phyloP scores from a whole-genome alignment of 2,888 invertebrate species.

The Phorcus lineatus region DNA sequence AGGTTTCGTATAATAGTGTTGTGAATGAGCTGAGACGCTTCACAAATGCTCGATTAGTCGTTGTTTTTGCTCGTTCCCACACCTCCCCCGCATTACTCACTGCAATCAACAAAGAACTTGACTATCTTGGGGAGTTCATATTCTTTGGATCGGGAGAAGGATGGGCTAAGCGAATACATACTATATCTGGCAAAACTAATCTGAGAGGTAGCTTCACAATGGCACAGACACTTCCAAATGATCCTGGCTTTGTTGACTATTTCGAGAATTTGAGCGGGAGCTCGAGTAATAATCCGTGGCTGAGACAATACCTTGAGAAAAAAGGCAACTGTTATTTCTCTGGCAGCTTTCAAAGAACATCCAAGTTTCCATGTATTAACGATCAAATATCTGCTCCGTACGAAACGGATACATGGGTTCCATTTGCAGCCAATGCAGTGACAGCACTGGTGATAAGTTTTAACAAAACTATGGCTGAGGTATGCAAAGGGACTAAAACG shows the following conservation, averaged over 20 bases:
- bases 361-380: background rate
- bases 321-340: background rate
- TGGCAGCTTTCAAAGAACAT: background rate
- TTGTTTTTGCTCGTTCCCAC: slow-evolving; percentile 6
- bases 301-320: background rate
- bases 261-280: background rate
- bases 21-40: background rate
- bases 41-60: background rate
- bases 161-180: background rate
- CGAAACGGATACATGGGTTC: slow-evolving; percentile 9
- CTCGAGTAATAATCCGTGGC: background rate
- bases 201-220: background rate
- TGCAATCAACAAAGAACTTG: background rate
- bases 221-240: slow-evolving; percentile 7
- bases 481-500: background rate
- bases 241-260: background rate
- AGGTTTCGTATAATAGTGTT: background rate
- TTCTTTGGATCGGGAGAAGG: slow-evolving; percentile 24
- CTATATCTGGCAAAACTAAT: background rate
- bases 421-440: background rate
- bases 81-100: background rate
- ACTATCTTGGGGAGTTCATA: background rate
- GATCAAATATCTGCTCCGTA: background rate
- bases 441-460: background rate
- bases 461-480: background rate